phyloP scores from a whole-genome alignment of 2,113 vertebrate species.

The Raja brachyura region DNA sequence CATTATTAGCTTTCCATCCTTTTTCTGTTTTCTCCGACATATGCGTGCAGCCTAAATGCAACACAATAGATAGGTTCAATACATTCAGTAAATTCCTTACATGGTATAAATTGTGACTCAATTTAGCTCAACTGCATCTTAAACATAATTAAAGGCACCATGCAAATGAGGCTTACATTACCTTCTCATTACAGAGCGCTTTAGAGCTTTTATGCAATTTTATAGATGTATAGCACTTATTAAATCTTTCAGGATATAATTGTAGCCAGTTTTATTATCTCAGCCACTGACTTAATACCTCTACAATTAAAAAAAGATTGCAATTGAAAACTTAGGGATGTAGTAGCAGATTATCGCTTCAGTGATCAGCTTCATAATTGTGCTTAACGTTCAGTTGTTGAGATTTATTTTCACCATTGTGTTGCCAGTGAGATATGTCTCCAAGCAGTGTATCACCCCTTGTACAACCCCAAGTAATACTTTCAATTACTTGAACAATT shows the following conservation, averaged over 20 bases:
- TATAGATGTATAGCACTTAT: background rate
- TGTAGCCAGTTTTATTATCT: background rate
- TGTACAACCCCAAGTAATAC: background rate
- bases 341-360: background rate
- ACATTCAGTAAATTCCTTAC: background rate
- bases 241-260: slow-evolving; percentile 1
- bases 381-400: background rate
- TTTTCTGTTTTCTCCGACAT: background rate
- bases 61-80: background rate
- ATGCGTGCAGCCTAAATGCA: background rate
- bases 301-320: slow-evolving; percentile 28
- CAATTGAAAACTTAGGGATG: background rate
- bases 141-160: slow-evolving; percentile 14
- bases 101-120: background rate
- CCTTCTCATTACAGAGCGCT: slow-evolving; percentile 10
- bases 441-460: background rate
- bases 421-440: no score
- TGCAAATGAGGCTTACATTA: slow-evolving; percentile 21
- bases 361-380: slow-evolving; percentile 21
- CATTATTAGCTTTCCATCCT: background rate
- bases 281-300: slow-evolving; percentile 12
- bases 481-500: slow-evolving; percentile 17
- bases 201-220: slow-evolving; percentile 12
- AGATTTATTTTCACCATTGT: no score
- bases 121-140: background rate